A percentile compares a stretch with the other conserved stretches of the same genome.
Evolutionary conservation across 2,888 invertebrate genomes (phyloP).

Genomic region (Allygus modestus): DNA sequence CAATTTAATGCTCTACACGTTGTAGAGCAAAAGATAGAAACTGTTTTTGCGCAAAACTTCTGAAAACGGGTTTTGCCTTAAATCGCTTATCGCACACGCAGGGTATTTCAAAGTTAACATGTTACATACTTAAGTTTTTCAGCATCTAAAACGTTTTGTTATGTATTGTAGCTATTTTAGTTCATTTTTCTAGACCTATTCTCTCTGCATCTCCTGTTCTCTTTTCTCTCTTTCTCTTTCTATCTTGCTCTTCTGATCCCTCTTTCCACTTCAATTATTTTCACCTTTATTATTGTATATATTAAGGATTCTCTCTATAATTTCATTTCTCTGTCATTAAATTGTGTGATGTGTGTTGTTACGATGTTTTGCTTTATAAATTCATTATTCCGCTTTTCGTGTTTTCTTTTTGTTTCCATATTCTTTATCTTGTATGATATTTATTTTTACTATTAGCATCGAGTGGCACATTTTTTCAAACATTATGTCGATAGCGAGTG

Average conservation of each 20-base stretch:
- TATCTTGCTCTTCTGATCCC: conserved; percentile 61
- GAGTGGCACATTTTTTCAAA: not conserved
- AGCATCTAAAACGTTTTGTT: conserved; percentile 13
- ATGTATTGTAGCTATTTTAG: conserved; percentile 33
- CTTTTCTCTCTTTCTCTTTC: conserved; percentile 32
- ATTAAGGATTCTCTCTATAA: conserved; percentile 41
- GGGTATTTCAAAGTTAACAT: conserved; percentile 48
- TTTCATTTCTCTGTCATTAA: conserved; percentile 58
- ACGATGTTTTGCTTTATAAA: conserved; percentile 56
- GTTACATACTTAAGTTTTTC: conserved; percentile 22
- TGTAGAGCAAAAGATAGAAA: conserved; percentile 54
- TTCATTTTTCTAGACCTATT: conserved; percentile 20
- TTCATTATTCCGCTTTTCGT: conserved; percentile 53
- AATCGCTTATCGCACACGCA: conserved; percentile 59
- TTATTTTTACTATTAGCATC: not conserved
- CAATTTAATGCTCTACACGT: conserved; percentile 57
- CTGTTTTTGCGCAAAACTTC: conserved; percentile 53
- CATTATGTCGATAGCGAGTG: not conserved
- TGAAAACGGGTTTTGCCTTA: conserved; percentile 27
- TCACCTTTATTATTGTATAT: conserved; percentile 33
- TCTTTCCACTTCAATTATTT: conserved; percentile 61
- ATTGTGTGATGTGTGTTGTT: conserved; percentile 58
- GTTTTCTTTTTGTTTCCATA: conserved; percentile 47
- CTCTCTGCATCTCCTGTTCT: conserved; percentile 27
- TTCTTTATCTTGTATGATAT: conserved; percentile 19